Percentiles rank a stretch among this genome's conserved stretches.
Conservation (phyloP, 92 coral and sea anemone species). For the Meandrina meandrites region DNA sequence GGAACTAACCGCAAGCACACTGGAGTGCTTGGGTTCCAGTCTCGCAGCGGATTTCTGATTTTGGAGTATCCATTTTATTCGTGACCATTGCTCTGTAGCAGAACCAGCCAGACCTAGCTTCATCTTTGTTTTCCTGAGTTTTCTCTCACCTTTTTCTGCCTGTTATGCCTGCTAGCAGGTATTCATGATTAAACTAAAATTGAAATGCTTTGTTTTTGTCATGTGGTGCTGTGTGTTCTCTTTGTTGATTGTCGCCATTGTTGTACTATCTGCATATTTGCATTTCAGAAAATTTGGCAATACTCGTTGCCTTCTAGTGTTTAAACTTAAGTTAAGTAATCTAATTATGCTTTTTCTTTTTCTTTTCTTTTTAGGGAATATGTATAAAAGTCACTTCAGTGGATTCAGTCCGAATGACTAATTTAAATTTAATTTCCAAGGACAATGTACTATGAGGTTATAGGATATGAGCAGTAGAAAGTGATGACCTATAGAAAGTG, state of each 20-base stretch:
- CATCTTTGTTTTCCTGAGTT: not conserved
- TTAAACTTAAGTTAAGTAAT: too few relatives aligned
- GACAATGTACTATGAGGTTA: not conserved
- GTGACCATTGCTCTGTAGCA: too few relatives aligned
- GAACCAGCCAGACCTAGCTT: not conserved
- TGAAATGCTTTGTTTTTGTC: not conserved
- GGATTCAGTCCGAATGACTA: not conserved
- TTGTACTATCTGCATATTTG: not conserved
- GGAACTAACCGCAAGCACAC: too few relatives aligned
- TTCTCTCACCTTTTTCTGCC: not conserved
- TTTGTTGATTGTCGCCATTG: not conserved
- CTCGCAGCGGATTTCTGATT: too few relatives aligned
- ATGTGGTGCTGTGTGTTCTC: not conserved
- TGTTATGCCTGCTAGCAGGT: not conserved
- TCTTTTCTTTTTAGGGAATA: constrained; percentile 36
- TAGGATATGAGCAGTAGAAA: not conserved
- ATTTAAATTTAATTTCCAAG: not conserved
- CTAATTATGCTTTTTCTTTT: not conserved
- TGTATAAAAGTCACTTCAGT: constrained; percentile 13
- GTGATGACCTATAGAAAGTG: too few relatives aligned
- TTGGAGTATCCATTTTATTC: too few relatives aligned
- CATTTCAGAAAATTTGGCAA: not conserved
- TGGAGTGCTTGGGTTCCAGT: too few relatives aligned
- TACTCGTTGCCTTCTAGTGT: not conserved
- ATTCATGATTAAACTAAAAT: not conserved